A percentile compares a stretch with the other conserved stretches of the same genome.
phyloP scores from a whole-genome alignment of 2,113 vertebrate species.

The Coryphaenoides rupestris region DNA sequence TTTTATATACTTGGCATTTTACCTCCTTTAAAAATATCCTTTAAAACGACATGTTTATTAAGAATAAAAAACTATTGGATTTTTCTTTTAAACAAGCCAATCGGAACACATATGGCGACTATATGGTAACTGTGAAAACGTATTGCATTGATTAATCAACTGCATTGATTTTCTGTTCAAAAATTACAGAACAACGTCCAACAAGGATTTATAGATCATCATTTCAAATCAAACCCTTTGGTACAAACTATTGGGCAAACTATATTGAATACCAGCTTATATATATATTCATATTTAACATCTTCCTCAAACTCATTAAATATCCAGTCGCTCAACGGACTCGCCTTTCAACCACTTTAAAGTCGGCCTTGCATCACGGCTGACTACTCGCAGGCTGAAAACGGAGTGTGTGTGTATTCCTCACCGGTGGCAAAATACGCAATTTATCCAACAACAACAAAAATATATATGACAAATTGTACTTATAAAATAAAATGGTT shows the following conservation, averaged over 20 bases:
- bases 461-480: conserved; percentile 27
- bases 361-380: too few species aligned
- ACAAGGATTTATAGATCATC: background rate
- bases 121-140: conserved; percentile 9
- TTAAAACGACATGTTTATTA: conserved; percentile 4
- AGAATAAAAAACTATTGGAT: conserved; percentile 10
- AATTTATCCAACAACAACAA: conserved; percentile 11
- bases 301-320: too few species aligned
- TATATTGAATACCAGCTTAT: too few species aligned
- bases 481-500: conserved; percentile 19
- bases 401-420: conserved; percentile 35
- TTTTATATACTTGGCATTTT: conserved; percentile 28
- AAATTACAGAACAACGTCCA: conserved; percentile 39
- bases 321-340: too few species aligned
- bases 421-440: background rate
- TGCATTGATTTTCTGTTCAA: conserved; percentile 45
- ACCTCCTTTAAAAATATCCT: too few species aligned
- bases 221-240: background rate
- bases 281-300: too few species aligned
- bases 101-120: conserved; percentile 1
- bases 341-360: too few species aligned
- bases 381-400: background rate
- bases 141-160: too few species aligned
- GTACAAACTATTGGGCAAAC: conserved; percentile 4
- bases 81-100: too few species aligned